Percentiles rank a stretch among this genome's conserved stretches.
These are phyloP conservation scores for Caenorhabditis macrosperma DNA, from an alignment of 2,888 invertebrate genomes.

Conservation along the genomic window DNA sequence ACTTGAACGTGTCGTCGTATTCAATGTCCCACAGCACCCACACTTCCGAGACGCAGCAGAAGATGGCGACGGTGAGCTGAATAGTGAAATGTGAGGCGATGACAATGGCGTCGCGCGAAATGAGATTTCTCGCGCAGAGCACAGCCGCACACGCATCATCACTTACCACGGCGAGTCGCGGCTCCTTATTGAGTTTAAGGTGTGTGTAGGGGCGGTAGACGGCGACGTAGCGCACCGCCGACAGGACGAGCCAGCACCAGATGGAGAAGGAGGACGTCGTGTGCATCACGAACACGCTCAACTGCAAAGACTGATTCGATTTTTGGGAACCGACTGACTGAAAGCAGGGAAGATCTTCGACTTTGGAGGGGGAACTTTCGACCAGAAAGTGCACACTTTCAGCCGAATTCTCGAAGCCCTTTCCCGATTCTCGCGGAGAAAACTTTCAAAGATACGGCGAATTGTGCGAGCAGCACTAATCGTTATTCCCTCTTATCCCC, in stretches of 20 bases:
- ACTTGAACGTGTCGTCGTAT: slow-evolving; percentile 47
- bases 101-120: slow-evolving; percentile 11
- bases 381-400: too few relatives aligned
- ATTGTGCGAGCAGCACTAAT: too few relatives aligned
- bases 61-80: slow-evolving; percentile 68
- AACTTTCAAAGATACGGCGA: too few relatives aligned
- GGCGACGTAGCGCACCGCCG: slow-evolving; percentile 76
- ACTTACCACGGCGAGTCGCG: slow-evolving; percentile 73
- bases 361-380: too few relatives aligned
- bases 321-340: too few relatives aligned
- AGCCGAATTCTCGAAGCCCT: too few relatives aligned
- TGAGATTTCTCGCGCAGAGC: slow-evolving; percentile 2
- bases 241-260: slow-evolving; percentile 78
- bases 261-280: slow-evolving; percentile 76
- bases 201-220: slow-evolving; percentile 77
- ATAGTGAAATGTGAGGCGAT: slow-evolving; percentile 5
- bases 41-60: slow-evolving; percentile 70
- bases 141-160: not conserved
- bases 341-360: too few relatives aligned
- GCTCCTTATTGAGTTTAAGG: slow-evolving; percentile 73
- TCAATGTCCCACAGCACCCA: slow-evolving; percentile 74
- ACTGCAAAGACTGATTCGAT: slow-evolving; percentile 55
- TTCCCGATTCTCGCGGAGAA: too few relatives aligned
- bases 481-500: slow-evolving; percentile 2
- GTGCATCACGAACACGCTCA: slow-evolving; percentile 77